Evolutionary conservation across 2,797 vertebrate species (phyloP).

Genomic region (Rhodeus uyekii): DNA sequence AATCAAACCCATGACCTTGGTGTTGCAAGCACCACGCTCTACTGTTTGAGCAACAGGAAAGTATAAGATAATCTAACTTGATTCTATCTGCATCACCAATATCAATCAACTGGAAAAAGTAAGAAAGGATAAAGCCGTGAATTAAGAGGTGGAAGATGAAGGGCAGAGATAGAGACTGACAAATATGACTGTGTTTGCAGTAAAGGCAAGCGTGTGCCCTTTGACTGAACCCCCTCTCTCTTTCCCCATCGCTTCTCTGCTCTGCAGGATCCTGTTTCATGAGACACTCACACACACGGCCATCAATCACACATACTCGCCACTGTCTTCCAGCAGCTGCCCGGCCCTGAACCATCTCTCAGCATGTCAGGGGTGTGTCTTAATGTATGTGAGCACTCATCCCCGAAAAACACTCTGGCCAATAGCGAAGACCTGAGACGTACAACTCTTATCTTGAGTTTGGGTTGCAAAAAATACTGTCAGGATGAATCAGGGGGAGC

Average conservation of each 20-base stretch:
- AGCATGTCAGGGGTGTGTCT: constrained; percentile 33
- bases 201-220: constrained; percentile 43
- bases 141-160: background rate
- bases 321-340: constrained; percentile 47
- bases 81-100: background rate
- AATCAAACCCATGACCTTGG: too few relatives aligned
- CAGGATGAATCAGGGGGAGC: background rate
- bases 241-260: constrained; percentile 30
- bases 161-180: background rate
- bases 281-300: constrained; percentile 45
- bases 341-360: constrained; percentile 29
- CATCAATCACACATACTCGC: constrained; percentile 53
- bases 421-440: constrained; percentile 10
- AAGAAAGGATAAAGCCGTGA: background rate
- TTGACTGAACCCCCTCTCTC: constrained; percentile 37
- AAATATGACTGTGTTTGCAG: constrained; percentile 29
- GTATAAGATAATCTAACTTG: background rate
- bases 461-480: background rate
- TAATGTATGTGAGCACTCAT: constrained; percentile 1
- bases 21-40: too few relatives aligned
- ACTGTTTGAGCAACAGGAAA: too few relatives aligned
- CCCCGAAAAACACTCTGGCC: background rate
- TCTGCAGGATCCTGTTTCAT: constrained; percentile 53
- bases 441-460: constrained; percentile 4
- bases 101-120: background rate